phyloP scores from a whole-genome alignment of 2,797 vertebrate genomes.

The Cottoperca gobio region DNA sequence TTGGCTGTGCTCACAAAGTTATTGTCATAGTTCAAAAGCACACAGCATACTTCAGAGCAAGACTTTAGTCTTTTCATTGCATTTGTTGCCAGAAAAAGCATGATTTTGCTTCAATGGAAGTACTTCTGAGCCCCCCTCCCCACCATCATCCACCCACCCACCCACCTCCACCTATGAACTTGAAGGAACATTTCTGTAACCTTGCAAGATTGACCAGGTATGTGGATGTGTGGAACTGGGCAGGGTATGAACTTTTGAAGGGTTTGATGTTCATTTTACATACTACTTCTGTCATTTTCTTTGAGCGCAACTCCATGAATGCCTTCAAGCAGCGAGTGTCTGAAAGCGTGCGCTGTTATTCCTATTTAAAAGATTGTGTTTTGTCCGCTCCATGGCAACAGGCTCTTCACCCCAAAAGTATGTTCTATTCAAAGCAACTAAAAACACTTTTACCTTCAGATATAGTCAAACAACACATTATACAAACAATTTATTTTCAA shows the following conservation, averaged over 20 bases:
- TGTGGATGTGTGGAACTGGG: too few species aligned
- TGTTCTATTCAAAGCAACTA: too few species aligned
- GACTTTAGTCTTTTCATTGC: neutral
- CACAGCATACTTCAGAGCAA: neutral
- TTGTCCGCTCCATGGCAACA: neutral
- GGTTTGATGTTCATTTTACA: too few species aligned
- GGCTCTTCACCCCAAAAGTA: neutral
- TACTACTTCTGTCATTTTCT: too few species aligned
- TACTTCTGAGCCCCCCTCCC: neutral
- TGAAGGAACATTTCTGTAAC: neutral
- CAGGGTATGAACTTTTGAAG: too few species aligned
- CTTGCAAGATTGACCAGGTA: too few species aligned
- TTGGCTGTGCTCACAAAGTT: neutral
- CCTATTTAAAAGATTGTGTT: neutral
- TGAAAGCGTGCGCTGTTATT: neutral
- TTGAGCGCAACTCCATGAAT: too few species aligned
- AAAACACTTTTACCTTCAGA: too few species aligned
- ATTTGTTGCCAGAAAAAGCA: neutral
- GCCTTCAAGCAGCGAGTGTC: neutral
- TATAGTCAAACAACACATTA: too few species aligned
- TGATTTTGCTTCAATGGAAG: neutral
- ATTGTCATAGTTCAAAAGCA: neutral
- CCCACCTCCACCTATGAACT: neutral
- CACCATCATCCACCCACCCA: too few species aligned
- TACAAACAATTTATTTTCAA: neutral